Evolutionary conservation across 2,797 vertebrate species (phyloP), one percentile per base, ranked within the genome.

Genomic region (Squalus acanthias): DNA sequence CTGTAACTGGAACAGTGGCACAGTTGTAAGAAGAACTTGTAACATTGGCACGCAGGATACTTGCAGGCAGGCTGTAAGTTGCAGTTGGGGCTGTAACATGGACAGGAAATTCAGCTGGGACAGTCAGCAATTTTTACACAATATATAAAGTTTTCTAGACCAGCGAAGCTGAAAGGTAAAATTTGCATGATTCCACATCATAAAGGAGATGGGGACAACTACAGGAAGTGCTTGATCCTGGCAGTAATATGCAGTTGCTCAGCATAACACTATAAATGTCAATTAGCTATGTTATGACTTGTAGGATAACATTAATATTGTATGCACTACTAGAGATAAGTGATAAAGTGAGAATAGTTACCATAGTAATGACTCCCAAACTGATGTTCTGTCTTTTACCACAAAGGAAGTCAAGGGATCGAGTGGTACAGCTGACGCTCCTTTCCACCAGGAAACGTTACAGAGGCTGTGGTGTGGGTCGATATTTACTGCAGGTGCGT

Each of bases 341-440:
- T 88, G 85, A 53, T 91, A 91, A 91, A 60, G 26, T 57, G 1
- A 13, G 57, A 91, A 91, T 60, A 91, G 57, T 57, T 89, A 63
- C 88, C 53, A 60, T 91, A 63, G 57, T 63, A 50, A 91, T 63
- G 88, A 91, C 1, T 63, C 57, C 24, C 26, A 91, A 63, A 91
- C 88, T 91, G 53, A 91, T 63, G 26, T 63, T 57, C 20, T 57
- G 53, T 1, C 3, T 91, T 63, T 91, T 29, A 91, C 9, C 57
- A 91, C 69, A 95, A 72, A 96, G 96, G 79, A 96, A 76, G 63
- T 96, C 96, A 46, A 96, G 96, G 96, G 95, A 97, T 33, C 96
- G 20, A 60, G 96, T 96, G 94, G 95, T 96, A 39, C 96, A 97
- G 91, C 33, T 97, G 46, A 96, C 96, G 95, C 92, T 97, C n/a